These are phyloP conservation scores for Columba guinea DNA, from an alignment of 2,797 vertebrate genomes.

Conservation along the genomic window DNA sequence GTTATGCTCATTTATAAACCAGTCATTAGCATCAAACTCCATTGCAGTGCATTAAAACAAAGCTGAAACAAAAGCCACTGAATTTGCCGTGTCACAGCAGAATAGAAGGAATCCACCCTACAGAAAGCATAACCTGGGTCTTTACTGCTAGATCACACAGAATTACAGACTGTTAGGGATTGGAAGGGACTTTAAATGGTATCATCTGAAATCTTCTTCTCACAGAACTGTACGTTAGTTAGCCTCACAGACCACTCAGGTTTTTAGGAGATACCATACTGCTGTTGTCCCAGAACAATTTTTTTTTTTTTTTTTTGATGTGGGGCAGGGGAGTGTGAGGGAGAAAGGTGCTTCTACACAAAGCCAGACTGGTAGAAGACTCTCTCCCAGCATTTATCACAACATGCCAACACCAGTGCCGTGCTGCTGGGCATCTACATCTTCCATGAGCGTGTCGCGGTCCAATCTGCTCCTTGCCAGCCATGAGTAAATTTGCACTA, in stretches of 20 bases:
- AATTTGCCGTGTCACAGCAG: neutral
- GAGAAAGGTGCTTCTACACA: neutral
- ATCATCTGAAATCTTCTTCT: neutral
- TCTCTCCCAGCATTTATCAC: rapidly evolving
- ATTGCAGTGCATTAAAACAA: neutral
- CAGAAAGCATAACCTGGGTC: neutral
- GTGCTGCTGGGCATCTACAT: too few relatives aligned
- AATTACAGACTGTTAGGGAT: too few relatives aligned
- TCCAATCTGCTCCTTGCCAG: neutral
- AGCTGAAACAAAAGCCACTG: neutral
- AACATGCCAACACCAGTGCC: too few relatives aligned
- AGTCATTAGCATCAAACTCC: neutral
- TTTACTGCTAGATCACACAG: neutral
- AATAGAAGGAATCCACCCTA: neutral
- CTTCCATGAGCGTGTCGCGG: rapidly evolving
- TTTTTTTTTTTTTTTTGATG: neutral
- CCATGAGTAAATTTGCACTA: neutral
- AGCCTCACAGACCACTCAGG: neutral
- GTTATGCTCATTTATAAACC: neutral
- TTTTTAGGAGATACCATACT: neutral
- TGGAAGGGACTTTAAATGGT: too few relatives aligned
- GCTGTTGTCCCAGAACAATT: neutral
- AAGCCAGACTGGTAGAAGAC: neutral
- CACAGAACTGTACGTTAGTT: neutral
- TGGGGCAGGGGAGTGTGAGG: too few relatives aligned